Base-by-base conservation (phyloP, 30 jellyfish, hydroid and myxozoan species). In the Cassiopea xamachana region DNA sequence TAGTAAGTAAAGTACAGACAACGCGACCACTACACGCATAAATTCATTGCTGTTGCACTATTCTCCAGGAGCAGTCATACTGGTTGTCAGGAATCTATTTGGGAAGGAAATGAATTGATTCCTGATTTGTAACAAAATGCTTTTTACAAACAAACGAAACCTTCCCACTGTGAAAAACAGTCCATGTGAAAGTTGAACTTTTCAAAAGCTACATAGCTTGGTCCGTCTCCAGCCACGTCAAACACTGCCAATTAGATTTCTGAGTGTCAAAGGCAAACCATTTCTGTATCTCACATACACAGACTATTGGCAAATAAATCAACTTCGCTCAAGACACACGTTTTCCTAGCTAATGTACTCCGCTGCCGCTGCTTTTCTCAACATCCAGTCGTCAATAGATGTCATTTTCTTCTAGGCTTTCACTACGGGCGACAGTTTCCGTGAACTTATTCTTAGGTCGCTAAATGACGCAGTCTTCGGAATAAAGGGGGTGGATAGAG, bases 71-170 rank as follows among this genome's bases (percentile, higher is more conserved):
- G 19, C 79, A 60, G 7, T 14, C 80, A 80, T 59, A 55, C n/a
- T 60, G 68, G 62, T 69, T 75, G 44, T 27, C 8, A 73, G 79
- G 89, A 60, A 80, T 43, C 68, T 72, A 80, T 19, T 45, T 51
- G 79, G 9, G 27, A 62, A 60, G 60, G 17, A 69, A 80, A 60
- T 1, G 77, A 55, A 15, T n/a, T 80, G 60, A 80, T 80, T 80
- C 89, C 50, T 48, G 27, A 27, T 47, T 2, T 50, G 45, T 80
- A 60, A 80, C 61, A 27, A 27, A 27, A 27, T 27, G 39, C 89
- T 80, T 9, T 80, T 80, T 80, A 80, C 68, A 60, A 17, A 80
- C 89, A 80, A 17, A 27, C 62, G 60, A 80, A 80, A 59, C 17
- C 69, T 64, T 14, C 43, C 74, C 43, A 5, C 74, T 17, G 74